phyloP scores from a whole-genome alignment of 2,113 vertebrate genomes.

The Corythornis madagascariensis region DNA sequence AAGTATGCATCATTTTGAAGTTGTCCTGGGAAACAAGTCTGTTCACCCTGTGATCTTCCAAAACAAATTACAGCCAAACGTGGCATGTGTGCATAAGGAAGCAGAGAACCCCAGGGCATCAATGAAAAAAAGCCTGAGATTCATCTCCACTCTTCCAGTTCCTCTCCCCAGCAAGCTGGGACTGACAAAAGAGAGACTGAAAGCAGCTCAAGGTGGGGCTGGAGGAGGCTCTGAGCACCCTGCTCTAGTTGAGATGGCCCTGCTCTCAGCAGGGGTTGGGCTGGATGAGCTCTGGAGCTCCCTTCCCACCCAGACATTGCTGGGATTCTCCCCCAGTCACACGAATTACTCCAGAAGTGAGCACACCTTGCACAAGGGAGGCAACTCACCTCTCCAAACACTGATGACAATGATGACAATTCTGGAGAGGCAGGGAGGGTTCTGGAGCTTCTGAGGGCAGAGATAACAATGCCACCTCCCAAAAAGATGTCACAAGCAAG shows the following conservation, averaged over 20 bases:
- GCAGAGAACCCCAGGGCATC: not conserved
- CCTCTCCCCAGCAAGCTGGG: fast-evolving
- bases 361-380: too few relatives aligned
- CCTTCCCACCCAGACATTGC: too few relatives aligned
- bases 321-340: not conserved
- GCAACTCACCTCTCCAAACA: fast-evolving
- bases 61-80: not conserved
- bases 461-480: not conserved
- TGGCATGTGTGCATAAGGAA: fast-evolving
- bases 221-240: too few relatives aligned
- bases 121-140: not conserved
- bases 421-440: not conserved
- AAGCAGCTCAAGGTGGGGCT: not conserved
- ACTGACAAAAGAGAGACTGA: not conserved
- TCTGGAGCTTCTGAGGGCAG: not conserved
- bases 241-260: too few relatives aligned
- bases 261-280: too few relatives aligned
- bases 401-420: not conserved
- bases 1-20: not conserved
- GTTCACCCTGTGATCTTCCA: not conserved
- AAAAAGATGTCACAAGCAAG: not conserved
- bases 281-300: too few relatives aligned
- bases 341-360: not conserved
- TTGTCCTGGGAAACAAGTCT: not conserved
- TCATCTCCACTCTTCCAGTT: not conserved